Conservation (phyloP, 2,797 vertebrate genomes). For the Semaprochilodus insignis region DNA sequence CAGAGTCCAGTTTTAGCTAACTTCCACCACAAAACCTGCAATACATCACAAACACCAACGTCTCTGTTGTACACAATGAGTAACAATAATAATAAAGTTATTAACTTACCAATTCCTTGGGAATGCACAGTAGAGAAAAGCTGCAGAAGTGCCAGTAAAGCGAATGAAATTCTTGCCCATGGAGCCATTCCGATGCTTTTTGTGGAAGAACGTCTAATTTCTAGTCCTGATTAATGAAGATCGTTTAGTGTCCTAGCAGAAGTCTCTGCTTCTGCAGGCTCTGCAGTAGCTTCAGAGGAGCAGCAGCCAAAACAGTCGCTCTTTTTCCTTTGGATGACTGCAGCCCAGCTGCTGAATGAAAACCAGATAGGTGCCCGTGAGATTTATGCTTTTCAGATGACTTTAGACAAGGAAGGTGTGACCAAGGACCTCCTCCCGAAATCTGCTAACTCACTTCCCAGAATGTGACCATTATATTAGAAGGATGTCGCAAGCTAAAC, state of each 20-base stretch:
- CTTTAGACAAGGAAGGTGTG: constrained; percentile 58
- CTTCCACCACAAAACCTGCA: background rate
- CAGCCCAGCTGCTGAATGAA: constrained; percentile 49
- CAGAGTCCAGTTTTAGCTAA: background rate
- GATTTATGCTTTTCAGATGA: constrained; percentile 61
- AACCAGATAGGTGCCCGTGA: constrained; percentile 51
- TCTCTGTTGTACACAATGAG: background rate
- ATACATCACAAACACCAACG: background rate
- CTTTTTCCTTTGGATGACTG: constrained; percentile 41
- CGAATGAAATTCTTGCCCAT: constrained; percentile 69
- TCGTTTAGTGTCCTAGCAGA: constrained; percentile 12
- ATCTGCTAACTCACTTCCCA: constrained; percentile 35
- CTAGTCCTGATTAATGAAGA: constrained; percentile 22
- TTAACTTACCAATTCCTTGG: constrained; percentile 88
- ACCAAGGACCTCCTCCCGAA: constrained; percentile 63
- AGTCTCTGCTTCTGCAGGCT: constrained; percentile 21
- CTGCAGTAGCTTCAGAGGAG: constrained; percentile 26
- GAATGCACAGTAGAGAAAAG: constrained; percentile 74
- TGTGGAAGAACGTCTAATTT: background rate
- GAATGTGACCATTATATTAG: constrained; percentile 25
- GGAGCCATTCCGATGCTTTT: constrained; percentile 47
- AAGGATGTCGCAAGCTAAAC: constrained; percentile 17
- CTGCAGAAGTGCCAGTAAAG: constrained; percentile 80
- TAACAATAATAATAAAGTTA: background rate
- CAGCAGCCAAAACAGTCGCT: constrained; percentile 43